phyloP scores from a whole-genome alignment of 1,140 invertebrate genomes.

The Papilio dardanus region DNA sequence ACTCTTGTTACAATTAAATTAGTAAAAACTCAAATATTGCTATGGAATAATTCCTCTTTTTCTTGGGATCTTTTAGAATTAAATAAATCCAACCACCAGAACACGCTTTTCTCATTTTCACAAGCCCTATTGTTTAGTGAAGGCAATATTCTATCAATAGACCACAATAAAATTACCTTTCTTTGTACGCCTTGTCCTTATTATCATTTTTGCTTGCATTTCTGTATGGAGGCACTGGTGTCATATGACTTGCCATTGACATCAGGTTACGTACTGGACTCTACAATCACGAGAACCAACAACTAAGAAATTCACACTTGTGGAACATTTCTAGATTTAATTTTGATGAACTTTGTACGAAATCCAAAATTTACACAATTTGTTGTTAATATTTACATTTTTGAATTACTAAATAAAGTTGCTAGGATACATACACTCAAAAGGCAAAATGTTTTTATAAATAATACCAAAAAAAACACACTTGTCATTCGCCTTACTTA shows the following conservation, averaged over 20 bases:
- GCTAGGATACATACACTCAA: background rate
- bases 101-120: too few species aligned
- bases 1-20: background rate
- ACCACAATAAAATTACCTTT: slow-evolving; percentile 52
- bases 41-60: background rate
- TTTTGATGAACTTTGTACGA: background rate
- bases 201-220: slow-evolving; percentile 46
- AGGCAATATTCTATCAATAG: background rate
- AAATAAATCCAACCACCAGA: too few species aligned
- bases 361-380: background rate
- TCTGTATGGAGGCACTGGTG: slow-evolving; percentile 58
- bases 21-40: background rate
- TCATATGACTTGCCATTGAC: slow-evolving; percentile 67
- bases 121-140: too few species aligned
- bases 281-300: slow-evolving; percentile 41
- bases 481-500: too few species aligned
- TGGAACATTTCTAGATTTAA: background rate
- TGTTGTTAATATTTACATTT: too few species aligned
- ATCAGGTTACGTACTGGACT: slow-evolving; percentile 64
- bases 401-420: background rate
- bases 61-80: background rate
- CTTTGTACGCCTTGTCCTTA: slow-evolving; percentile 61
- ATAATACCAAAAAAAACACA: too few species aligned
- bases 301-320: background rate
- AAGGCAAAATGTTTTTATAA: too few species aligned